These are phyloP conservation scores for Megamerina dolium DNA, from an alignment of 2,888 invertebrate species.

Conservation along the genomic window DNA sequence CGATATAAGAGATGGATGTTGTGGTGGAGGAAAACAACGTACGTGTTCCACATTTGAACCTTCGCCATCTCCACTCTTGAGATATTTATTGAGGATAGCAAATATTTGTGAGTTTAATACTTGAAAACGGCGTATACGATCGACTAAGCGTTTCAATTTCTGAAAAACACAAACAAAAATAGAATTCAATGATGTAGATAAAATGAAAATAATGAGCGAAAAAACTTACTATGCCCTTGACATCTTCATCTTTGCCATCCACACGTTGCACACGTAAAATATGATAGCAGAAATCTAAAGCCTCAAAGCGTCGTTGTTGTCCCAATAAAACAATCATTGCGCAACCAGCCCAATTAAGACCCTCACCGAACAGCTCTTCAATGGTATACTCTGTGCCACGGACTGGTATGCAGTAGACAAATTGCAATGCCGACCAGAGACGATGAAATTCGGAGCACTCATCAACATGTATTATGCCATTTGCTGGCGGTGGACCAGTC, in stretches of 20 bases:
- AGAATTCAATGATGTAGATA: neutral
- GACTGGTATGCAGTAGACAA: conserved; percentile 95
- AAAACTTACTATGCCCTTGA: conserved; percentile 86
- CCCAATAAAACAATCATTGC: conserved; percentile 91
- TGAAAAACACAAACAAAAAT: conserved; percentile 46
- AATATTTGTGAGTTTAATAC: conserved; percentile 98
- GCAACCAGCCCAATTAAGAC: conserved; percentile 97
- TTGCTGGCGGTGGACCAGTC: conserved; percentile 81
- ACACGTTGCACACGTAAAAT: conserved; percentile 91
- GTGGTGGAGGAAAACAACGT: conserved; percentile 92
- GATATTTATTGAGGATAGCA: conserved; percentile 88
- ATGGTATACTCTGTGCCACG: conserved; percentile 94
- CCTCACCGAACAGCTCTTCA: conserved; percentile 97
- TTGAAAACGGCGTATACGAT: conserved; percentile 94
- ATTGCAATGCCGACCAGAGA: conserved; percentile 96
- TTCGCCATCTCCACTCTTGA: conserved; percentile 77
- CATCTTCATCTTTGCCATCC: conserved; percentile 90
- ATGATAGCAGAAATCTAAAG: conserved; percentile 97
- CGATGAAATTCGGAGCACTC: conserved; percentile 95
- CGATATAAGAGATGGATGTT: conserved; percentile 62
- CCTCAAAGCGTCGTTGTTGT: conserved; percentile 93
- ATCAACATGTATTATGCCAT: conserved; percentile 93
- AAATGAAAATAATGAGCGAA: no score
- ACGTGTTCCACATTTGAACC: conserved; percentile 91
- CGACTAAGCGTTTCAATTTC: conserved; percentile 94